A percentile compares a stretch with the other conserved stretches of the same genome.
phyloP scores from a whole-genome alignment of 1,140 invertebrate genomes.

The Chironomus striatipennis region DNA sequence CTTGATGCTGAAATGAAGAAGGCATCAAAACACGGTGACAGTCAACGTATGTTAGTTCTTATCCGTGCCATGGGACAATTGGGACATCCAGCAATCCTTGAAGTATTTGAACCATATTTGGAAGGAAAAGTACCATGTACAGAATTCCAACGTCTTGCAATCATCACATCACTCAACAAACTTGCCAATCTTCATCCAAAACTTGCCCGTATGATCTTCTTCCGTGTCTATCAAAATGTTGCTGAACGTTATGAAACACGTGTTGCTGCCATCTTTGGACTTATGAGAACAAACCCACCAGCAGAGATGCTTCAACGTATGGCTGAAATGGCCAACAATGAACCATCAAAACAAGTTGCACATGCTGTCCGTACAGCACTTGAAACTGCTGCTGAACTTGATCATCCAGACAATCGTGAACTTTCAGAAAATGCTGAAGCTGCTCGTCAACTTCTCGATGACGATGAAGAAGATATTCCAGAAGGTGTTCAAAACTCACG shows the following conservation, averaged over 20 bases:
- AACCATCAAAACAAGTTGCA: constrained; percentile 51
- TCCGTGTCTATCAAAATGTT: constrained; percentile 55
- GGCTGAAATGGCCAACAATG: constrained; percentile 55
- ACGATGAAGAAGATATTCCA: constrained; percentile 32
- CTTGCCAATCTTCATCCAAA: constrained; percentile 43
- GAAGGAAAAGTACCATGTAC: constrained; percentile 47
- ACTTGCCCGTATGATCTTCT: constrained; percentile 47
- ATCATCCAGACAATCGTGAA: constrained; percentile 34
- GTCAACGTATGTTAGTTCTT: constrained; percentile 47
- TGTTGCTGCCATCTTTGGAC: constrained; percentile 49
- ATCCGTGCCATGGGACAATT: constrained; percentile 54
- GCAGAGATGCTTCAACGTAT: constrained; percentile 54
- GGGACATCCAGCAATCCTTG: constrained; percentile 48
- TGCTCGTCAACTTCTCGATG: constrained; percentile 47
- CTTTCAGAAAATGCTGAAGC: constrained; percentile 46
- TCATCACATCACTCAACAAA: constrained; percentile 47
- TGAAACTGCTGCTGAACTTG: constrained; percentile 41
- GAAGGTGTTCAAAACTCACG: constrained; percentile 45
- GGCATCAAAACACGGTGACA: constrained; percentile 45
- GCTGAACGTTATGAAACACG: constrained; percentile 54
- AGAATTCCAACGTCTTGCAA: constrained; percentile 49
- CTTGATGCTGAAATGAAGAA: constrained; percentile 44
- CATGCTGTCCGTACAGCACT: constrained; percentile 52
- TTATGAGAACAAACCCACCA: constrained; percentile 50
- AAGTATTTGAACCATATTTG: constrained; percentile 54